Conservation (phyloP, 37 sponge, comb jelly and placozoan genomes). For the Cladorhizidae sp. region DNA sequence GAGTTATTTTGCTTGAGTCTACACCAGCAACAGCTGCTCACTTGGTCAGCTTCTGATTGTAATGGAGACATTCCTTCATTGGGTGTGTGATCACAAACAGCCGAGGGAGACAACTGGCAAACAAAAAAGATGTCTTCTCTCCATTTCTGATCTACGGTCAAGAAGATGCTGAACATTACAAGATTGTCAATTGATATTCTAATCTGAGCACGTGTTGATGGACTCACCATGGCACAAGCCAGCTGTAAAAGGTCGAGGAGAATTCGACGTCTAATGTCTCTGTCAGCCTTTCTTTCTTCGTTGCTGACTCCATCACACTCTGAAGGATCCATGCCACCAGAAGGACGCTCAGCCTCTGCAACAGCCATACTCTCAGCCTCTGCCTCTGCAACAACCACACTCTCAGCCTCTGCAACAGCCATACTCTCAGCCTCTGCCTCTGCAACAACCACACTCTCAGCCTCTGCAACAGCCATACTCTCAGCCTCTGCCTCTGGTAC, state of each 20-base stretch:
- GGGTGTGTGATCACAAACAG: slow-evolving; percentile 19
- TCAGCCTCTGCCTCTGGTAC: too few species aligned
- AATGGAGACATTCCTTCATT: not conserved
- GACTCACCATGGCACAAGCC: slow-evolving; percentile 71
- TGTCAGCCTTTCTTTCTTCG: slow-evolving; percentile 53
- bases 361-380: too few species aligned
- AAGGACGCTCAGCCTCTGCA: not conserved
- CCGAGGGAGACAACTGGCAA: slow-evolving; percentile 70
- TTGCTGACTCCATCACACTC: slow-evolving; percentile 12
- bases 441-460: too few species aligned
- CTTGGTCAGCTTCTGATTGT: slow-evolving; percentile 42
- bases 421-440: too few species aligned
- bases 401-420: too few species aligned
- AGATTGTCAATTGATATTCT: too few species aligned
- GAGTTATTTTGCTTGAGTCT: too few species aligned
- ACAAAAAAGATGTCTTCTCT: slow-evolving; percentile 76
- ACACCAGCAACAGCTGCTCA: slow-evolving; percentile 19
- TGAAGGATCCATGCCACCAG: not conserved
- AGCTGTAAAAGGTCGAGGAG: slow-evolving; percentile 47
- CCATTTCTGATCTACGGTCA: slow-evolving; percentile 65
- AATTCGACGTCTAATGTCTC: slow-evolving; percentile 18
- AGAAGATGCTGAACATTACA: too few species aligned
- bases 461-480: too few species aligned
- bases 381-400: too few species aligned
- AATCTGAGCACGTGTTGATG: too few species aligned